Conservation (phyloP, 53 echinoderm and acorn worm species). For the Mesocentrotus franciscanus region DNA sequence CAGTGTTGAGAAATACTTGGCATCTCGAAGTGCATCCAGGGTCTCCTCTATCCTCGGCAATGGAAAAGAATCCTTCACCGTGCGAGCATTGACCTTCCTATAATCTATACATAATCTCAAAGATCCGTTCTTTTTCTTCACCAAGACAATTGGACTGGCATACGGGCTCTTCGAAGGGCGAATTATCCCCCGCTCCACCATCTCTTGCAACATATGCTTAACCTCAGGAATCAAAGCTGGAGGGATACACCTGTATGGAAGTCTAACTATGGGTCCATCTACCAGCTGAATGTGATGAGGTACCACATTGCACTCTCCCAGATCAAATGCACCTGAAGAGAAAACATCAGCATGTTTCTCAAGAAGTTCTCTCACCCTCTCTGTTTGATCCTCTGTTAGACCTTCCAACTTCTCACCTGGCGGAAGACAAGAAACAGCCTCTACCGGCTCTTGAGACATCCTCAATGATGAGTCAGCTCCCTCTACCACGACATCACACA, state of each 20-base stretch:
- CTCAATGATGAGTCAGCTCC: too few species aligned
- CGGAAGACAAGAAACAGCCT: too few species aligned
- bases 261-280: neutral
- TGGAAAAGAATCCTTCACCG: slow-evolving; percentile 52
- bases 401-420: neutral
- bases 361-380: neutral
- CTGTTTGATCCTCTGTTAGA: neutral
- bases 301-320: slow-evolving; percentile 37
- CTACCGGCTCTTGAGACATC: too few species aligned
- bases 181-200: slow-evolving; percentile 47
- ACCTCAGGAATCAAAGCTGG: slow-evolving; percentile 33
- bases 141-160: slow-evolving; percentile 67
- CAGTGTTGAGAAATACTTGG: slow-evolving; percentile 13
- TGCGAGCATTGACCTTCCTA: too few species aligned
- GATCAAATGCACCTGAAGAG: slow-evolving; percentile 30
- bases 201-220: slow-evolving; percentile 43
- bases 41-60: too few species aligned
- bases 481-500: neutral
- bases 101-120: slow-evolving; percentile 42
- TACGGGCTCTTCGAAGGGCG: slow-evolving; percentile 29
- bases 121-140: slow-evolving; percentile 43
- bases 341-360: slow-evolving; percentile 38
- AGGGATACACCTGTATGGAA: slow-evolving; percentile 46
- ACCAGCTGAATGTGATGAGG: slow-evolving; percentile 34
- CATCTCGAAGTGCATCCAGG: slow-evolving; percentile 18